Percentiles rank a stretch among this genome's conserved stretches.
Evolutionary conservation across 2,797 vertebrate species (phyloP).

Genomic region (Anableps anableps): DNA sequence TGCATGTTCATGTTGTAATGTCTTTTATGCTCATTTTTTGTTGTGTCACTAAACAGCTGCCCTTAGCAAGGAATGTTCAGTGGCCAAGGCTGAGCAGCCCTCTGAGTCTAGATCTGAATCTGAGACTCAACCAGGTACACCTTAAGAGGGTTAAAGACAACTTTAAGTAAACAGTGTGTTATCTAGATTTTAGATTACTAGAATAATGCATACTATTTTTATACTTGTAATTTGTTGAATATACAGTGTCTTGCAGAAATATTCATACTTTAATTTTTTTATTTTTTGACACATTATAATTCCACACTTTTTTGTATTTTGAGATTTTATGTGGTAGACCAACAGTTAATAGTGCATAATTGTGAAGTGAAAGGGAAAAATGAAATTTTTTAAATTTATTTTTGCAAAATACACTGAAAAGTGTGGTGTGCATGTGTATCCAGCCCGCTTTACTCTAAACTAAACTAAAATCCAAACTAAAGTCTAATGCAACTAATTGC

Average conservation of each 20-base stretch:
- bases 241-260: neutral
- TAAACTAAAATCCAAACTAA: too few species aligned
- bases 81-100: slow-evolving; percentile 61
- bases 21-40: slow-evolving; percentile 60
- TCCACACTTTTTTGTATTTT: neutral
- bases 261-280: neutral
- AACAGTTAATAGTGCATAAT: neutral
- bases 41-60: slow-evolving; percentile 63
- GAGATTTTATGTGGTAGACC: neutral
- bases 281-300: neutral
- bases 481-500: neutral
- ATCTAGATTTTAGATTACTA: slow-evolving; percentile 4
- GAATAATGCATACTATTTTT: neutral
- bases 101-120: slow-evolving; percentile 68
- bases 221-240: neutral
- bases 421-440: too few species aligned
- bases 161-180: slow-evolving; percentile 21
- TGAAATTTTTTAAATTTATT: neutral
- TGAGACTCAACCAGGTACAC: slow-evolving; percentile 74
- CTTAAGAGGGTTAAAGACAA: slow-evolving; percentile 22
- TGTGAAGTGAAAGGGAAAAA: neutral
- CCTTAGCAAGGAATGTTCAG: slow-evolving; percentile 70
- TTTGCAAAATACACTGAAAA: too few species aligned
- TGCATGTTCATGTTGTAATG: slow-evolving; percentile 67
- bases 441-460: too few species aligned